Evolutionary conservation across 2,113 vertebrate species (phyloP).

Genomic region (Numida meleagris): DNA sequence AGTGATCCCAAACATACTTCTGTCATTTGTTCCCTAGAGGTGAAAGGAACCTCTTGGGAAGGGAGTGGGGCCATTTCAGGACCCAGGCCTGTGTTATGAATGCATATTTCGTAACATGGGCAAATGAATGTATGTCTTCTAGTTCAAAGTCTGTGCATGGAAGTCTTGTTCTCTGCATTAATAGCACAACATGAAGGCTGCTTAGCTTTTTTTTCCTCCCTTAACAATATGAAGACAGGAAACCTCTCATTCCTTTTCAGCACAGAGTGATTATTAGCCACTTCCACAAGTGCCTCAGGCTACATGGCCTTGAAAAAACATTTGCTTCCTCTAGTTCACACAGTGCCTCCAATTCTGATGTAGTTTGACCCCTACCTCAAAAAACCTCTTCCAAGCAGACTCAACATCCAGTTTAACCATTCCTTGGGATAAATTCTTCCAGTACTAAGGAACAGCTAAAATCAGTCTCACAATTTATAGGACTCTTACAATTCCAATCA

Average conservation of each 20-base stretch:
- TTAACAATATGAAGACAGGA: slow-evolving; percentile 65
- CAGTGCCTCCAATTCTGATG: slow-evolving; percentile 42
- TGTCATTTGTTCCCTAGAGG: background rate
- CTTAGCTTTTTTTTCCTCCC: background rate
- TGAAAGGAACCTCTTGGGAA: background rate
- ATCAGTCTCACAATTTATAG: background rate
- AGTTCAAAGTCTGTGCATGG: background rate
- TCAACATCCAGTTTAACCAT: slow-evolving; percentile 34
- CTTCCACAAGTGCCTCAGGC: slow-evolving; percentile 67
- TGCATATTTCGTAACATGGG: background rate
- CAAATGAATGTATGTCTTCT: background rate
- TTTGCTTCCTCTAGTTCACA: slow-evolving; percentile 46
- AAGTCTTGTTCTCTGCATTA: background rate
- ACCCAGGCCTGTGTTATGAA: background rate
- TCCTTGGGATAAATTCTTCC: slow-evolving; percentile 26
- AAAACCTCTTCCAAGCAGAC: slow-evolving; percentile 55
- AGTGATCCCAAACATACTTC: background rate
- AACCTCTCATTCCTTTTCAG: slow-evolving; percentile 65
- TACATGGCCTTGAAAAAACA: slow-evolving; percentile 61
- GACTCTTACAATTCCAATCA: slow-evolving; percentile 47
- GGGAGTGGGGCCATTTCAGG: background rate
- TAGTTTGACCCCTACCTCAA: slow-evolving; percentile 48
- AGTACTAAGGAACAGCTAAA: background rate
- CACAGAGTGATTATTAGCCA: slow-evolving; percentile 54
- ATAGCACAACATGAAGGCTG: background rate